phyloP scores from a whole-genome alignment of 1,140 invertebrate species.

The Eriosoma lanigerum region DNA sequence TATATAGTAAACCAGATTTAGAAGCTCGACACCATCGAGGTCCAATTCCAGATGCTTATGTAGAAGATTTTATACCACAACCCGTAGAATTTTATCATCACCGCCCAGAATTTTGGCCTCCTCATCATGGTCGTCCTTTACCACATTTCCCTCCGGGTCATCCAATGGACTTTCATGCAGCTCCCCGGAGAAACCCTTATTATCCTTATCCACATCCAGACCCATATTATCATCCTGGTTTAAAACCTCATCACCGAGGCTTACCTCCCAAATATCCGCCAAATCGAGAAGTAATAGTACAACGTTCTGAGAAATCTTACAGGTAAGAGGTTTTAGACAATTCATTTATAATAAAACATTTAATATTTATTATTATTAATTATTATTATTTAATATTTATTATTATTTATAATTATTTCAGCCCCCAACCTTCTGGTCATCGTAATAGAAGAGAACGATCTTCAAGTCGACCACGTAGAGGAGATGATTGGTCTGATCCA shows the following conservation, averaged over 20 bases:
- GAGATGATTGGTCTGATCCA: constrained; percentile 89
- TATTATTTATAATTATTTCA: constrained; percentile 1
- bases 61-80: constrained; percentile 46
- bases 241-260: constrained; percentile 44
- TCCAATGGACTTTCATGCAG: constrained; percentile 42
- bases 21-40: constrained; percentile 53
- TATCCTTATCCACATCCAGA: constrained; percentile 43
- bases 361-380: no score
- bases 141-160: constrained; percentile 51
- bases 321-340: constrained; percentile 46
- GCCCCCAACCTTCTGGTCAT: constrained; percentile 48
- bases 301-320: constrained; percentile 64
- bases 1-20: constrained; percentile 50
- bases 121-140: constrained; percentile 44
- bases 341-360: no score
- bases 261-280: constrained; percentile 45
- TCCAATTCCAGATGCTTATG: constrained; percentile 33
- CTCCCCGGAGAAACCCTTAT: constrained; percentile 38
- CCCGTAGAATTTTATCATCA: constrained; percentile 37
- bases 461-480: constrained; percentile 59
- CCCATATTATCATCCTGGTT: constrained; percentile 42
- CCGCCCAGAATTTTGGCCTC: constrained; percentile 51
- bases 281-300: constrained; percentile 72
- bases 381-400: no score
- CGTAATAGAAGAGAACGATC: constrained; percentile 51